Base-by-base conservation (phyloP, 2,113 vertebrate genomes). In the Pterocles burchelli region DNA sequence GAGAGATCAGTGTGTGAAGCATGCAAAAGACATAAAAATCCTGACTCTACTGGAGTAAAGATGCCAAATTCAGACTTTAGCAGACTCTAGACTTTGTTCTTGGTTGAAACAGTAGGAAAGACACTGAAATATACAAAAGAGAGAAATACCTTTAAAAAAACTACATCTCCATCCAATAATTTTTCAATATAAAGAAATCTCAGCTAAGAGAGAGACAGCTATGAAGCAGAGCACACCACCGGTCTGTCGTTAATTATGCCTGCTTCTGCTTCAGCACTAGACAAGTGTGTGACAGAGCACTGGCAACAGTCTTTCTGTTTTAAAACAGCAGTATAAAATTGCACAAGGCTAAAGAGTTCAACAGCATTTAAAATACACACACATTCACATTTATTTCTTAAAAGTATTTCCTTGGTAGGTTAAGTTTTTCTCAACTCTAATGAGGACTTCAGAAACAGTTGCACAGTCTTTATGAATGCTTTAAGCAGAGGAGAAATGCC, bases 361-460 rank as follows among this genome's bases (percentile, higher is more conserved):
- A 38, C 1, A 57, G 51, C 31, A 52, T 96, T 90, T 86, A 54
- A 91, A 89, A 80, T 49, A 84, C 17, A 51, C 6, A 59, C 19
- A 33, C 8, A 15, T 31, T 66, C 59, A 43, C n/a, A 26, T 84
- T 70, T 80, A 59, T 82, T 90, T 81, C 55, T 66, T 59, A 7
- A 71, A 71, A 83, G 66, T n/a, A 55, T 57, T 84, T 80, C 22
- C 57, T 95, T 62, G 62, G 59, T 26, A 61, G 68, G 21, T 13
- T 13, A 88, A 70, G 65, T 72, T 94, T 79, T 87, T 76, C 76
- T 59, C 22, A 62, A 10, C 51, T 76, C 34, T 95, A 90, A 93
- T 93, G 78, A 95, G 87, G 48, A 93, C n/a, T 72, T 88, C 78
- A 79, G 72, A 77, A 86, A 82, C 52, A 87, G 82, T 43, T 89